A percentile compares a stretch with the other conserved stretches of the same genome.
These are phyloP conservation scores for Noctua janthe DNA, from an alignment of 2,888 invertebrate genomes.

Conservation along the genomic window DNA sequence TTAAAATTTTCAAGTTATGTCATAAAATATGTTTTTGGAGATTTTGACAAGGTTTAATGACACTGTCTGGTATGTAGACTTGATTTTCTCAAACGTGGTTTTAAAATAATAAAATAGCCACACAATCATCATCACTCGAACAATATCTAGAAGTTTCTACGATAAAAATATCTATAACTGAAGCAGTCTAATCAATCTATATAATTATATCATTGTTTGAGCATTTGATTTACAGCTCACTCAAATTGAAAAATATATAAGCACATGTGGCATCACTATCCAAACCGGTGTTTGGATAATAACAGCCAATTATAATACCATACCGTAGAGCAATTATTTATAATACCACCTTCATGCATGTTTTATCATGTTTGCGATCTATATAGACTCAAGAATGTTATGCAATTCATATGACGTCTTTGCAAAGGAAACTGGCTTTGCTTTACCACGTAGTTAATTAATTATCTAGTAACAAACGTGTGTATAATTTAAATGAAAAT, in stretches of 20 bases:
- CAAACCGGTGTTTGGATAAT: conserved; percentile 24
- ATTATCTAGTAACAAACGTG: conserved; percentile 57
- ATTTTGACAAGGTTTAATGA: conserved; percentile 29
- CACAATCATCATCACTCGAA: not conserved
- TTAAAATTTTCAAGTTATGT: conserved; percentile 6
- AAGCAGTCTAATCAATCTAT: not conserved
- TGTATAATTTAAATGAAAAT: not conserved
- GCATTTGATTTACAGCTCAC: not conserved
- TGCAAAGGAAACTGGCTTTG: conserved; percentile 37
- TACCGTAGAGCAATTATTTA: conserved; percentile 31
- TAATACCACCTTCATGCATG: conserved; percentile 16
- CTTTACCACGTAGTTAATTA: conserved; percentile 43
- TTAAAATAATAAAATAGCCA: not conserved
- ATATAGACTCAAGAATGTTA: conserved; percentile 40
- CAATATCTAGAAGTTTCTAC: not conserved
- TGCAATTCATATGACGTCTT: conserved; percentile 60
- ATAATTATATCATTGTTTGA: not conserved
- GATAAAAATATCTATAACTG: not conserved
- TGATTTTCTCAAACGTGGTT: not conserved
- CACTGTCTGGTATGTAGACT: not conserved
- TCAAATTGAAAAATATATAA: not conserved
- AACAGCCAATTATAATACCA: conserved; percentile 36
- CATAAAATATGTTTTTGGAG: conserved; percentile 4
- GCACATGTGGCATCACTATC: not conserved
- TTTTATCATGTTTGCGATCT: conserved; percentile 35